These are phyloP conservation scores for Pantherophis guttatus DNA, from an alignment of 2,113 vertebrate species.

Conservation along the genomic window DNA sequence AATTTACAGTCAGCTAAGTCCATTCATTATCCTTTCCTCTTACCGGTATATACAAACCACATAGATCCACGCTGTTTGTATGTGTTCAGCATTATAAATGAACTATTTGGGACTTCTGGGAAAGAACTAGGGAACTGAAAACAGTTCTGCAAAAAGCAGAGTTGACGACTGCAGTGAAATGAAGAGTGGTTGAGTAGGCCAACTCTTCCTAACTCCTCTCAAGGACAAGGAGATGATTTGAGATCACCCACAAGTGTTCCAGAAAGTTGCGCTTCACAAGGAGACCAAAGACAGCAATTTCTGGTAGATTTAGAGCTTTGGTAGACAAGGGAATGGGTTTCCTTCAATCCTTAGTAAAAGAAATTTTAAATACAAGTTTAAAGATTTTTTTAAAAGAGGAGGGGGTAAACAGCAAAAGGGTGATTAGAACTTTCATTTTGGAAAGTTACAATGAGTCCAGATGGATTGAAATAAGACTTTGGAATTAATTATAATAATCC, in stretches of 20 bases:
- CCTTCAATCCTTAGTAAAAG: neutral
- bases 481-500: neutral
- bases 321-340: neutral
- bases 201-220: neutral
- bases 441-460: neutral
- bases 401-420: neutral
- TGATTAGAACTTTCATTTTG: neutral
- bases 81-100: neutral
- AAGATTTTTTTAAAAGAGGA: neutral
- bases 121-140: neutral
- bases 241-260: neutral
- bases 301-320: neutral
- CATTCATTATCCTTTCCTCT: neutral
- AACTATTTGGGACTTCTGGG: neutral
- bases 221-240: neutral
- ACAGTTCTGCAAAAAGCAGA: neutral
- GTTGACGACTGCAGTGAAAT: neutral
- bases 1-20: neutral
- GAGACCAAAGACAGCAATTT: neutral
- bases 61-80: neutral
- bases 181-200: neutral
- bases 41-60: neutral
- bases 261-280: neutral
- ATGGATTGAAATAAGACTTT: neutral
- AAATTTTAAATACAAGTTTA: neutral